These are phyloP conservation scores for Cactoblastis cactorum DNA, from an alignment of 2,888 invertebrate species.

Conservation along the genomic window DNA sequence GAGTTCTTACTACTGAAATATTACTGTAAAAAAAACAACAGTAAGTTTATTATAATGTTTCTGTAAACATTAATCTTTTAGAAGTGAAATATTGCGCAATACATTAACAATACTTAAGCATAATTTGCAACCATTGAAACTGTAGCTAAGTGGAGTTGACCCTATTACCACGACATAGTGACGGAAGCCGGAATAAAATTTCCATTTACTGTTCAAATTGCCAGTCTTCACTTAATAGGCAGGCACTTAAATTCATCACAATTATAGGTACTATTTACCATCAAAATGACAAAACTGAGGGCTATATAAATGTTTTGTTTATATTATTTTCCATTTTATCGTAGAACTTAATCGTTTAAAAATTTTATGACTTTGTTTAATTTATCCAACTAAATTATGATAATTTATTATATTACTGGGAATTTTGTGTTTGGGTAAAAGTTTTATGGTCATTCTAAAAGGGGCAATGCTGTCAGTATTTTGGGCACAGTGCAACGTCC, in stretches of 20 bases:
- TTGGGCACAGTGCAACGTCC: no score
- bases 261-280: neutral
- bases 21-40: neutral
- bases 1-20: no score
- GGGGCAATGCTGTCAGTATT: no score
- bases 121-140: neutral
- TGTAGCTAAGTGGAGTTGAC: slow-evolving; percentile 14
- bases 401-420: no score
- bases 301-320: no score
- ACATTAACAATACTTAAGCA: neutral
- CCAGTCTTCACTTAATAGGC: slow-evolving; percentile 23
- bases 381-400: no score
- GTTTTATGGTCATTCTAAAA: no score
- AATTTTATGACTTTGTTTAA: no score
- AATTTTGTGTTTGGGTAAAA: no score
- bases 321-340: no score
- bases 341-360: no score
- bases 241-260: slow-evolving; percentile 14
- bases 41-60: neutral
- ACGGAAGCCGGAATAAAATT: slow-evolving; percentile 27
- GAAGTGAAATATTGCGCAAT: neutral
- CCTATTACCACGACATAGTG: slow-evolving; percentile 20
- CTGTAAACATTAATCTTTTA: neutral
- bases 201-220: slow-evolving; percentile 25
- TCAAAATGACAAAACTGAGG: neutral